Evolutionary conservation across 2,797 vertebrate species (phyloP).

Genomic region (Glyptemys insculpta): DNA sequence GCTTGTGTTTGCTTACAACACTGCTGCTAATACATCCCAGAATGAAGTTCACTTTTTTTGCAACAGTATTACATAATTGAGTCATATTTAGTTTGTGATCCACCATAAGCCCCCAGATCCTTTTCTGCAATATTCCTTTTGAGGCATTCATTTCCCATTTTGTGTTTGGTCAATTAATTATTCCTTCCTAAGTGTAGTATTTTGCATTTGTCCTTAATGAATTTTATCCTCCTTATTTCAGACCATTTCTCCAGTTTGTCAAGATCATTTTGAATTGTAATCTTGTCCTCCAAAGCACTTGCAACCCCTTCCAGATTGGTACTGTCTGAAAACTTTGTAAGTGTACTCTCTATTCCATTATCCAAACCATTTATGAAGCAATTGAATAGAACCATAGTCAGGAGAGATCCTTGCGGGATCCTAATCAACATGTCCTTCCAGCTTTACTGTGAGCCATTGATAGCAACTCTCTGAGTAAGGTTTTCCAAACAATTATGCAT

Average conservation of each 20-base stretch:
- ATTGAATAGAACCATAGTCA: not conserved
- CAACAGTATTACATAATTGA: not conserved
- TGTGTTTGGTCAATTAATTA: not conserved
- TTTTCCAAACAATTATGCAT: not conserved
- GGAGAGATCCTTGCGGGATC: not conserved
- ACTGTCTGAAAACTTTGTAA: not conserved
- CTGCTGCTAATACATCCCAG: not conserved
- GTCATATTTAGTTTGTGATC: not conserved
- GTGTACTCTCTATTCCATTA: not conserved
- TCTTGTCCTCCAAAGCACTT: not conserved
- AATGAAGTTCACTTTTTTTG: not conserved
- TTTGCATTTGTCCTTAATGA: not conserved
- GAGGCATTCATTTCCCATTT: not conserved
- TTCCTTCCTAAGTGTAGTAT: not conserved
- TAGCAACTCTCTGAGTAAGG: not conserved
- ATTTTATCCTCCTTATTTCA: not conserved
- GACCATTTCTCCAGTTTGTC: not conserved
- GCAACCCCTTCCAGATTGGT: not conserved
- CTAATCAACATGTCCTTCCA: not conserved
- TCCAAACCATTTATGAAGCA: not conserved
- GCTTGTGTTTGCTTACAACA: not conserved
- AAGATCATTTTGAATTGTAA: not conserved
- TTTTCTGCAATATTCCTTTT: not conserved
- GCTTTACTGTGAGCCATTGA: not conserved
- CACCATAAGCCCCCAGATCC: not conserved